Conservation (phyloP, 1,140 invertebrate genomes). For the Tetramorium parvispinum region DNA sequence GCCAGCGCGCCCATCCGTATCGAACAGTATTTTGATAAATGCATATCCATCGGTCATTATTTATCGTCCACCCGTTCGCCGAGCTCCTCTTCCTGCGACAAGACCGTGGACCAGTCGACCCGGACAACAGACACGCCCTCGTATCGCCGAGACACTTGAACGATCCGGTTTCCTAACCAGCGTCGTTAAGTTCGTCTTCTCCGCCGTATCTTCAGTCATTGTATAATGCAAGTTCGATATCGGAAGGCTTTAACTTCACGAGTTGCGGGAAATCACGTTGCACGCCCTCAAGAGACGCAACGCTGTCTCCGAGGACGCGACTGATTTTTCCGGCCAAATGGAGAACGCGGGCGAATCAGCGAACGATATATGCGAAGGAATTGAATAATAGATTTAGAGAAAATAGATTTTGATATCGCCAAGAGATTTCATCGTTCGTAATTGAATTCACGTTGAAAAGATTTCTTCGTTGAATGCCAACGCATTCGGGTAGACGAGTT, state of each 20-base stretch:
- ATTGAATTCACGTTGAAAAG: background rate
- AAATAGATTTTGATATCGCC: background rate
- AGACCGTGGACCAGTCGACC: background rate
- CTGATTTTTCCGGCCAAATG: background rate
- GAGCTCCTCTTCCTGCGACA: background rate
- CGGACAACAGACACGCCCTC: conserved; percentile 23
- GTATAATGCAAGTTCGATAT: background rate
- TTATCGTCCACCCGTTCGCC: conserved; percentile 31
- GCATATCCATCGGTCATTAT: conserved; percentile 37
- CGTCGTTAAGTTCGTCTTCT: conserved; percentile 25
- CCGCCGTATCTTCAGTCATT: conserved; percentile 13
- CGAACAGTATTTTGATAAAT: conserved; percentile 55
- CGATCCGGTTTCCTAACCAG: conserved; percentile 51
- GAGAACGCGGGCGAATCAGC: background rate
- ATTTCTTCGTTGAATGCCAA: background rate
- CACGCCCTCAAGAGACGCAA: background rate
- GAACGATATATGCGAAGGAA: background rate
- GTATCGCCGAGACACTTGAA: background rate
- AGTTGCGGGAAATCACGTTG: background rate
- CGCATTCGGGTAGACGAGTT: background rate
- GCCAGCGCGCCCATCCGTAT: background rate
- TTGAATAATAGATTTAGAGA: too few species aligned
- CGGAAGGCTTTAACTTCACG: background rate
- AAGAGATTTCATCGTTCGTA: background rate
- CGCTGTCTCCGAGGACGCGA: background rate